These are phyloP conservation scores for Brevimyrus niger DNA, from an alignment of 2,113 vertebrate genomes.

Conservation along the genomic window DNA sequence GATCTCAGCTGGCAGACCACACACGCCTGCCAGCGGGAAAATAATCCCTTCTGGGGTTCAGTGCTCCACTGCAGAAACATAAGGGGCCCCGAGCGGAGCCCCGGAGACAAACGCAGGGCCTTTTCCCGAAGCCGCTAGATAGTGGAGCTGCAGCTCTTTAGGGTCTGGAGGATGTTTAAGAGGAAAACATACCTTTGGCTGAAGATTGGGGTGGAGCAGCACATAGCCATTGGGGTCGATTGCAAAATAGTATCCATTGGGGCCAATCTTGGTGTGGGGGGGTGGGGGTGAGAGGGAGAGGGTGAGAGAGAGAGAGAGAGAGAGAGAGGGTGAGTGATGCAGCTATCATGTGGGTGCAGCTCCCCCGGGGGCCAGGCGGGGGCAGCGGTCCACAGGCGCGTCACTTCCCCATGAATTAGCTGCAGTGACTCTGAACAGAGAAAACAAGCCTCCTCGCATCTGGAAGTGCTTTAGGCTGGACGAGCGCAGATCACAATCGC, in stretches of 20 bases:
- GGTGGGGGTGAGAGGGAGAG: not conserved
- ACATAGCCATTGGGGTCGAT: conserved; percentile 97
- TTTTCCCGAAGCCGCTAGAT: not conserved
- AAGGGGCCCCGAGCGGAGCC: not conserved
- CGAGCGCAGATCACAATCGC: not conserved
- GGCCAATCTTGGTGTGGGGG: conserved; percentile 69
- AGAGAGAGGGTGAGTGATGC: not conserved
- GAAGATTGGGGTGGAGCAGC: conserved; percentile 91
- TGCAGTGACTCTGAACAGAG: not conserved
- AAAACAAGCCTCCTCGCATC: not conserved
- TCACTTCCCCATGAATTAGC: not conserved
- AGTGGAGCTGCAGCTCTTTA: not conserved
- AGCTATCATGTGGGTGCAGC: not conserved
- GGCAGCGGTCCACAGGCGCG: not conserved
- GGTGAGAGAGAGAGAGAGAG: not conserved
- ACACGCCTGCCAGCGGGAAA: not conserved
- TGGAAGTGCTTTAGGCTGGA: not conserved
- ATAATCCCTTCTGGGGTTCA: not conserved
- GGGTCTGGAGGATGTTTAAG: not conserved
- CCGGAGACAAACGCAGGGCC: not conserved
- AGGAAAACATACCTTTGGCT: conserved; percentile 72
- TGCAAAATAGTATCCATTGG: conserved; percentile 96
- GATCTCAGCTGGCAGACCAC: not conserved
- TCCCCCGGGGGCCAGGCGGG: no score
- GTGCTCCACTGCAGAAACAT: not conserved